Evolutionary conservation across 1,140 invertebrate species (phyloP).

Genomic region (Drosophila sproati): DNA sequence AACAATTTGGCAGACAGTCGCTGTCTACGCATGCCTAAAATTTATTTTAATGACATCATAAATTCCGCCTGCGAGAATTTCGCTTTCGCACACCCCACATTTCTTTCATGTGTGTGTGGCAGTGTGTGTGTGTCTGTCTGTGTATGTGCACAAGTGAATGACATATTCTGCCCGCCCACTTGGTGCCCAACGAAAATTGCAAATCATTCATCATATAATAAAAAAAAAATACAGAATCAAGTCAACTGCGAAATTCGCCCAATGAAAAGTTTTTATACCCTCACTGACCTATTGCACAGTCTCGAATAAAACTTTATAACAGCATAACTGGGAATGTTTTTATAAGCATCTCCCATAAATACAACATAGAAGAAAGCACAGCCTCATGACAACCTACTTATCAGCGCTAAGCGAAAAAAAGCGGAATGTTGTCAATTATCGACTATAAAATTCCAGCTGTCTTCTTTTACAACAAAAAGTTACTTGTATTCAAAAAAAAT

Average conservation of each 20-base stretch:
- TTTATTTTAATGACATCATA: conserved; percentile 82
- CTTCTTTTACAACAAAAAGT: too few species aligned
- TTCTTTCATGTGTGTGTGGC: conserved; percentile 29
- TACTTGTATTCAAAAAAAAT: too few species aligned
- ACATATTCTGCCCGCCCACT: conserved; percentile 43
- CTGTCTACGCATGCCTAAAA: conserved; percentile 76
- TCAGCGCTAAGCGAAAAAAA: too few species aligned
- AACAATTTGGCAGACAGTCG: conserved; percentile 54
- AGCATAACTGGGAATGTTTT: neutral
- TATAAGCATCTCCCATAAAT: neutral
- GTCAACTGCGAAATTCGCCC: neutral
- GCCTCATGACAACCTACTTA: neutral
- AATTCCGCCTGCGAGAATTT: conserved; percentile 63
- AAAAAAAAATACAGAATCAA: conserved; percentile 32
- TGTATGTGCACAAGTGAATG: conserved; percentile 47
- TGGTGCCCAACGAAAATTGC: conserved; percentile 42
- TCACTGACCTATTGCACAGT: neutral
- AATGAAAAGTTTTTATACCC: neutral
- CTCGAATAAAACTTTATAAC: neutral
- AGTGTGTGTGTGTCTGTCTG: conserved; percentile 6
- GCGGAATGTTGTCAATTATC: too few species aligned
- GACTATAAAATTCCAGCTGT: too few species aligned
- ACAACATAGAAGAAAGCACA: neutral
- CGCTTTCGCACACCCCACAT: conserved; percentile 25
- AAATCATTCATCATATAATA: conserved; percentile 69